phyloP scores from a whole-genome alignment of 2,797 vertebrate genomes.

The Erethizon dorsatum region DNA sequence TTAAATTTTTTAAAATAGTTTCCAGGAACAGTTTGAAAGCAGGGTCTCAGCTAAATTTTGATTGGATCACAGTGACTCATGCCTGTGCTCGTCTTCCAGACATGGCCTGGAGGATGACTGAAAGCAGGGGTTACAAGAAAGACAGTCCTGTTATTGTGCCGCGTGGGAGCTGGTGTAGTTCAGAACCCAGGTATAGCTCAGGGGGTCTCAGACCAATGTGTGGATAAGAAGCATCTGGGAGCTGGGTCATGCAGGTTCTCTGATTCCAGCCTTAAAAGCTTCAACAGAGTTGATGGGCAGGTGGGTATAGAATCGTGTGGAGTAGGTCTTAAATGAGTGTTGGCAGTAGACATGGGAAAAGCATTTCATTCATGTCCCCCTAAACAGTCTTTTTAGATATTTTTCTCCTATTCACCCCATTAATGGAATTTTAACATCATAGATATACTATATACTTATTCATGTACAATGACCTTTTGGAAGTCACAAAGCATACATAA shows the following conservation, averaged over 20 bases:
- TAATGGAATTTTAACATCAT: not conserved
- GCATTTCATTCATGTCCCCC: not conserved
- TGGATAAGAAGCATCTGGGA: not conserved
- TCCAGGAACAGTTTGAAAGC: not conserved
- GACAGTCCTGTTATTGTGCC: rapidly evolving
- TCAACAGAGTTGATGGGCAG: not conserved
- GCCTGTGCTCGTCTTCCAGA: not conserved
- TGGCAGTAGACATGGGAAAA: not conserved
- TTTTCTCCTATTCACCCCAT: not conserved
- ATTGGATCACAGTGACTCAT: not conserved
- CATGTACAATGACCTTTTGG: not conserved
- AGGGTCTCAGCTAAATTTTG: not conserved
- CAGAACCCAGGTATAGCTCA: not conserved
- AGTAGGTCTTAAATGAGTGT: not conserved
- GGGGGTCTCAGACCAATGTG: not conserved
- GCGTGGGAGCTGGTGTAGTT: not conserved
- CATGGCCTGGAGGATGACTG: not conserved
- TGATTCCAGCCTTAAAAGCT: not conserved
- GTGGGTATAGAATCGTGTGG: not conserved
- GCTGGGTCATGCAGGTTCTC: not conserved
- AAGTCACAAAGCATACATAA: not conserved
- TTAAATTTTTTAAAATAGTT: not conserved
- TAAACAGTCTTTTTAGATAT: not conserved
- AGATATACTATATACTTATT: not conserved
- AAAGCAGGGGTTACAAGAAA: not conserved